Percentiles rank a stretch among this genome's conserved stretches.
Conservation (phyloP, 64 coral and sea anemone genomes). For the Pocillopora verrucosa region DNA sequence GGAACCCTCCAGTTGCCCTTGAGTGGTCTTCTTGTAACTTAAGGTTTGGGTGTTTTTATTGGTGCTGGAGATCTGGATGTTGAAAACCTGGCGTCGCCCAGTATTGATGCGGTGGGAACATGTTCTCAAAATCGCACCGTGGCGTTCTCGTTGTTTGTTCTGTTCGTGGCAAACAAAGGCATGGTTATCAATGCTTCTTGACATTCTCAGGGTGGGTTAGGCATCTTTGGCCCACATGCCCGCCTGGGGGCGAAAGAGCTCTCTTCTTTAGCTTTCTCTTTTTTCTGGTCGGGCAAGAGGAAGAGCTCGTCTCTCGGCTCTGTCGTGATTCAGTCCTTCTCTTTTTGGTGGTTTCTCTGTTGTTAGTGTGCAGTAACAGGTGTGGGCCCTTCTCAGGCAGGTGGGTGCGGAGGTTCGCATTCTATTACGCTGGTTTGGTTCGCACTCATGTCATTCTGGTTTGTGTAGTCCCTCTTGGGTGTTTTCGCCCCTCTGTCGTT, state of each 20-base stretch:
- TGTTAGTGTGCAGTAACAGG: not conserved
- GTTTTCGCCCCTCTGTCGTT: no score
- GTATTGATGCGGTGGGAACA: not conserved
- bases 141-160: conserved; percentile 23
- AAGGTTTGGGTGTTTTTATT: not conserved
- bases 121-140: not conserved
- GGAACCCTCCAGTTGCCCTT: not conserved
- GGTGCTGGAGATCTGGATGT: not conserved
- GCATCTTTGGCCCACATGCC: not conserved
- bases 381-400: not conserved
- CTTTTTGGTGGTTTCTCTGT: not conserved
- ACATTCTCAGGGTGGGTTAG: conserved; percentile 15
- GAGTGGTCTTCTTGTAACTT: not conserved
- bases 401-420: not conserved
- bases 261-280: not conserved
- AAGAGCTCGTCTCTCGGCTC: not conserved
- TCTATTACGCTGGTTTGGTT: not conserved
- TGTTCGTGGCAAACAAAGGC: conserved; percentile 4
- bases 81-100: conserved; percentile 6
- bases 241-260: not conserved
- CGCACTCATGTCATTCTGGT: no score
- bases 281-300: not conserved
- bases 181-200: conserved; percentile 42
- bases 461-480: no score
- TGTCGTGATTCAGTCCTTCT: not conserved